Conservation (phyloP, 2,888 invertebrate genomes). For the Brenthis hecate region DNA sequence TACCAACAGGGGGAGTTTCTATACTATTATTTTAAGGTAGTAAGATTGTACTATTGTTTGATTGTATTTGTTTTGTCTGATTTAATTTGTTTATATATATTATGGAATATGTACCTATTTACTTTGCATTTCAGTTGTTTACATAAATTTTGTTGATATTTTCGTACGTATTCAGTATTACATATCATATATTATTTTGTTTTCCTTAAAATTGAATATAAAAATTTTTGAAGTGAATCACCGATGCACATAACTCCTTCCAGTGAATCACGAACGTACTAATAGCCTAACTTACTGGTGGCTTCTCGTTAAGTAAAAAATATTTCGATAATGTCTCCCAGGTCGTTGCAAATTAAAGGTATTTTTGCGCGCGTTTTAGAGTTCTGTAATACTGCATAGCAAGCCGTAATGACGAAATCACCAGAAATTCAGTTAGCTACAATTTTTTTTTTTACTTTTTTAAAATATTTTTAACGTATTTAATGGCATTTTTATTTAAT, state of each 20-base stretch:
- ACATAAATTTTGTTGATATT: neutral
- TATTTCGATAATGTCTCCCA: constrained; percentile 69
- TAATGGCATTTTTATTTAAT: no score
- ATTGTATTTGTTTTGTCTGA: constrained; percentile 1
- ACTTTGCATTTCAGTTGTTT: constrained; percentile 11
- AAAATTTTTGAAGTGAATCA: constrained; percentile 12
- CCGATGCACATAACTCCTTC: constrained; percentile 2
- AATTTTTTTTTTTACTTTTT: no score
- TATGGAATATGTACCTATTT: neutral
- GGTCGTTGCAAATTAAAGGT: constrained; percentile 50
- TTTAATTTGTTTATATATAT: neutral
- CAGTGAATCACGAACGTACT: constrained; percentile 24
- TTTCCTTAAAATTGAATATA: constrained; percentile 21
- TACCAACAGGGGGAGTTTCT: constrained; percentile 2
- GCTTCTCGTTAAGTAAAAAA: constrained; percentile 25
- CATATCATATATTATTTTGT: constrained; percentile 5
- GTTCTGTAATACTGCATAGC: neutral
- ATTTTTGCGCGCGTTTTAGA: constrained; percentile 7
- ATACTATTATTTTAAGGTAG: neutral
- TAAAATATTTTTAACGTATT: no score
- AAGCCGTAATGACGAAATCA: no score
- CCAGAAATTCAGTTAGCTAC: no score
- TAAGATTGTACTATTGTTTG: neutral
- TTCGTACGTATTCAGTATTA: neutral
- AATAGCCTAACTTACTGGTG: constrained; percentile 22